These are phyloP conservation scores for Characodon lateralis DNA, from an alignment of 2,797 vertebrate genomes.

Conservation along the genomic window DNA sequence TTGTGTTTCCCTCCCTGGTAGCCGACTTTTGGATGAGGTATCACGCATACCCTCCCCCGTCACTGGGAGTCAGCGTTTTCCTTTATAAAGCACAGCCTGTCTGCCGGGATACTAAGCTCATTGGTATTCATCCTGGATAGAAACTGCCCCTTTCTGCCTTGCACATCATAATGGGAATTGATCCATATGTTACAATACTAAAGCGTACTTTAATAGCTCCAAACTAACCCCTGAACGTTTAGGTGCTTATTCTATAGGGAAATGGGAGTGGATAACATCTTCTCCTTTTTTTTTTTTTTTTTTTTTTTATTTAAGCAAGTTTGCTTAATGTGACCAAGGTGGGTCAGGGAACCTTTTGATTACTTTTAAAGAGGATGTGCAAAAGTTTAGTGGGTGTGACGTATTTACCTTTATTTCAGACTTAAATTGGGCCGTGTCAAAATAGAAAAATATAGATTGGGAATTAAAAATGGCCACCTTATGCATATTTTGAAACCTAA, in stretches of 20 bases:
- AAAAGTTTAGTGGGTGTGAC: not conserved
- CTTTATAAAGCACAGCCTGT: constrained; percentile 78
- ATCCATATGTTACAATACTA: constrained; percentile 27
- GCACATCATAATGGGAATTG: constrained; percentile 32
- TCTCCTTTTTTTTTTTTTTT: not conserved
- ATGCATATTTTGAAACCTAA: not conserved
- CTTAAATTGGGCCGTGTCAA: no score
- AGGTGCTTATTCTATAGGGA: not conserved
- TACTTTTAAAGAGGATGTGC: not conserved
- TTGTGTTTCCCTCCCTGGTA: constrained; percentile 76
- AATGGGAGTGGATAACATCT: not conserved
- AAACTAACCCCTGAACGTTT: not conserved
- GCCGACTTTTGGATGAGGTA: constrained; percentile 76
- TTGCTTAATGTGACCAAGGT: not conserved
- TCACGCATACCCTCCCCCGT: constrained; percentile 73
- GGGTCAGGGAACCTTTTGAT: not conserved
- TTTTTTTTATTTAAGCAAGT: not conserved
- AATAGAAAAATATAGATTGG: not conserved
- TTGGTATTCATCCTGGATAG: constrained; percentile 64
- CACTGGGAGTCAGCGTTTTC: constrained; percentile 82
- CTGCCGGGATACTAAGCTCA: constrained; percentile 69
- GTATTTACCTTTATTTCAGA: not conserved
- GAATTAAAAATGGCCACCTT: no score
- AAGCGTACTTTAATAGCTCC: constrained; percentile 2
- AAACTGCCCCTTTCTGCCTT: constrained; percentile 37